These are phyloP conservation scores for Agrochola circellaris DNA, from an alignment of 2,888 invertebrate species.

Conservation along the genomic window DNA sequence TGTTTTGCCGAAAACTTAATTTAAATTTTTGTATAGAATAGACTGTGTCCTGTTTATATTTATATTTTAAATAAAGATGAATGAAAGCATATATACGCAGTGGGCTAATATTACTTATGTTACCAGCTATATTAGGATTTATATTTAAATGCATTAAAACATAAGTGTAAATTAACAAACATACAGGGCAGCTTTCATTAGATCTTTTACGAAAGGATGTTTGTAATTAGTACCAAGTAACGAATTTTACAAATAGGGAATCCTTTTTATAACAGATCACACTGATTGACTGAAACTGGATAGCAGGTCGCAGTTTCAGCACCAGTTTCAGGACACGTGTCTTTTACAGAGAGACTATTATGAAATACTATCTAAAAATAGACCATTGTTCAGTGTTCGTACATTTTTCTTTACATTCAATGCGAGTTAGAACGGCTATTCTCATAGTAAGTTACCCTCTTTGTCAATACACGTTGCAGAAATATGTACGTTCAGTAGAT, in stretches of 20 bases:
- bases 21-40: neutral
- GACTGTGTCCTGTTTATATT: neutral
- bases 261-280: conserved; percentile 5
- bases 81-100: neutral
- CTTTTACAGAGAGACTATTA: conserved; percentile 2
- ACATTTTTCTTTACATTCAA: conserved; percentile 27
- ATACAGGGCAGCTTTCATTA: neutral
- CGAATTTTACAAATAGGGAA: neutral
- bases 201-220: neutral
- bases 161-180: neutral
- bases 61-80: neutral
- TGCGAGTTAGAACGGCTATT: conserved; percentile 1
- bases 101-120: no score
- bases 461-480: conserved; percentile 23
- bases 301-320: neutral
- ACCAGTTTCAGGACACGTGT: neutral
- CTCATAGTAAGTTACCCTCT: conserved; percentile 5
- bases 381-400: conserved; percentile 28
- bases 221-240: no score
- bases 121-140: neutral
- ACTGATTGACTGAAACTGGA: neutral
- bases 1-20: conserved; percentile 16
- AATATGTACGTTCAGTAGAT: conserved; percentile 10
- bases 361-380: conserved; percentile 38
- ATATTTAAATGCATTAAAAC: neutral